A percentile compares a stretch with the other conserved stretches of the same genome.
phyloP scores from a whole-genome alignment of 37 sponge, comb jelly and placozoan genomes.

The Ephydatia muelleri region DNA sequence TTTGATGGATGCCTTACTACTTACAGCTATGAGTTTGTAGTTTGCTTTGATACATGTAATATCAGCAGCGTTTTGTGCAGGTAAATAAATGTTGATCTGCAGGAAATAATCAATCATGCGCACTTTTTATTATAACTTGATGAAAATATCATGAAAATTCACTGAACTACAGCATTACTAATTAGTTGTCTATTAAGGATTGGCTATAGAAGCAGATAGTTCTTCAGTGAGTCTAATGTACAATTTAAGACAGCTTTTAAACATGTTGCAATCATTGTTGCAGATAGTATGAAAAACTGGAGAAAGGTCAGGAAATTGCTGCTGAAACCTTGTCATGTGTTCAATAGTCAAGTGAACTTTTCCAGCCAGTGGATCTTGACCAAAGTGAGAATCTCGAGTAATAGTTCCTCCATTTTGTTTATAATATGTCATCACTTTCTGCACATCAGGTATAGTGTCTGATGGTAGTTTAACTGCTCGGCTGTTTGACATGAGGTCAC shows the following conservation, averaged over 20 bases:
- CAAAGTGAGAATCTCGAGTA: not conserved
- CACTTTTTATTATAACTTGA: not conserved
- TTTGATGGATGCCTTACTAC: no score
- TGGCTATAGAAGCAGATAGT: not conserved
- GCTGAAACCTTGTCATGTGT: not conserved
- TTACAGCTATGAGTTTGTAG: no score
- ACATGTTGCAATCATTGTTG: not conserved
- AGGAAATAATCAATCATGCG: no score
- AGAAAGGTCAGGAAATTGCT: slow-evolving; percentile 1
- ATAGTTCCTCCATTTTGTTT: not conserved
- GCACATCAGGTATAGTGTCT: not conserved
- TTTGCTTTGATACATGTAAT: no score
- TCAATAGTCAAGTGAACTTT: not conserved
- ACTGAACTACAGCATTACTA: not conserved
- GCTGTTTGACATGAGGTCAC: not conserved
- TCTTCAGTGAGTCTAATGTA: not conserved
- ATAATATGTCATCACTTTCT: not conserved
- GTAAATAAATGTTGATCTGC: no score
- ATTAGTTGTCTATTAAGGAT: not conserved
- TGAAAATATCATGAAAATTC: not conserved
- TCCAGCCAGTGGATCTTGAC: slow-evolving; percentile 1
- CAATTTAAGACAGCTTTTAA: not conserved
- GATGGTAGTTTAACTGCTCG: slow-evolving; percentile 1
- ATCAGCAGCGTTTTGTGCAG: no score
- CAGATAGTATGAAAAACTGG: not conserved